phyloP scores from a whole-genome alignment of 2,797 vertebrate species.

The Melanotaenia nigrans region DNA sequence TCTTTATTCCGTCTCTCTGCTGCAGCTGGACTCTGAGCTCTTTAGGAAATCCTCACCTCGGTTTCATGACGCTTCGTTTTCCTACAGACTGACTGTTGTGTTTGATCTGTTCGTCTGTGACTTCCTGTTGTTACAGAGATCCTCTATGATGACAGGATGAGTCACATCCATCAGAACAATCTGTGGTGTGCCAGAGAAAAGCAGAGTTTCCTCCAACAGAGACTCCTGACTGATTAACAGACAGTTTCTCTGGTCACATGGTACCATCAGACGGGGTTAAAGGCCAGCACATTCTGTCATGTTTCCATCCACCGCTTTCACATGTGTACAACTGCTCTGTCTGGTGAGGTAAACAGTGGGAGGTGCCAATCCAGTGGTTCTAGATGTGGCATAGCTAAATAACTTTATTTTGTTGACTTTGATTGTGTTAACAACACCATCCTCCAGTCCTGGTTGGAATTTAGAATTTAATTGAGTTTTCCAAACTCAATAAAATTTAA shows the following conservation, averaged over 20 bases:
- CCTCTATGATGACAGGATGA: not conserved
- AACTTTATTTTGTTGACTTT: too few species aligned
- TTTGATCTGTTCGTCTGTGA: not conserved
- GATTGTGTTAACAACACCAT: too few species aligned
- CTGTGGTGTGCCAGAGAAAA: not conserved
- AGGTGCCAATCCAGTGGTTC: not conserved
- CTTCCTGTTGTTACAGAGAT: constrained; percentile 3
- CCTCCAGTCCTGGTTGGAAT: too few species aligned
- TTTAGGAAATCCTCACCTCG: constrained; percentile 11
- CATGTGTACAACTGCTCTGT: not conserved
- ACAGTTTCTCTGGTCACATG: too few species aligned
- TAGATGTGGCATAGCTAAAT: not conserved
- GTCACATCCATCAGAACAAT: not conserved
- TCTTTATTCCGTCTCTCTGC: constrained; percentile 25
- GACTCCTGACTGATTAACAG: too few species aligned
- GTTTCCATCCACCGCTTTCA: not conserved
- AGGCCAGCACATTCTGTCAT: not conserved
- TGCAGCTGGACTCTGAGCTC: constrained; percentile 6
- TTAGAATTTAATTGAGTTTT: too few species aligned
- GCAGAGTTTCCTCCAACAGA: too few species aligned
- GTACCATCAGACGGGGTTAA: too few species aligned
- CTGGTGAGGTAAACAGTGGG: not conserved
- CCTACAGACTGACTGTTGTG: not conserved
- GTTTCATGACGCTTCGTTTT: not conserved
- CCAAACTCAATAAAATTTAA: too few species aligned